Conservation (phyloP, 2,888 invertebrate genomes). For the Erynnis tages region DNA sequence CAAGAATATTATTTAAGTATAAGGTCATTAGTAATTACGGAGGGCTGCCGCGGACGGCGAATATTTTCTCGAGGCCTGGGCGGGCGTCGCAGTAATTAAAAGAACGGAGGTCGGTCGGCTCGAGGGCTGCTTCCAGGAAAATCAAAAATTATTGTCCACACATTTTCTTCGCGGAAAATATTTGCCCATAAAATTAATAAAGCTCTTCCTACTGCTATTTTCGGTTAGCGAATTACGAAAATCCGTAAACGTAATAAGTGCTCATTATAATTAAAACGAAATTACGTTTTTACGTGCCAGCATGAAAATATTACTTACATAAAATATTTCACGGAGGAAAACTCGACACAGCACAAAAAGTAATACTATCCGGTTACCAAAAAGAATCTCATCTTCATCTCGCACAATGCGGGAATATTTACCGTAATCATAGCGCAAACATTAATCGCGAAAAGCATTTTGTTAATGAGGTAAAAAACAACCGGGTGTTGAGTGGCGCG, state of each 20-base stretch:
- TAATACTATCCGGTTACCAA: too few species aligned
- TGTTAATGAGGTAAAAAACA: conserved; percentile 74
- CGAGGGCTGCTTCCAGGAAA: conserved; percentile 54
- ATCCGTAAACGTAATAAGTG: too few species aligned
- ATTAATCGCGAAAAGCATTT: conserved; percentile 45
- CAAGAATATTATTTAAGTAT: conserved; percentile 35
- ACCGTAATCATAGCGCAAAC: conserved; percentile 39
- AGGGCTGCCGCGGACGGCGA: conserved; percentile 67
- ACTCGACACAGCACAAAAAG: too few species aligned
- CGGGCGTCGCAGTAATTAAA: conserved; percentile 69
- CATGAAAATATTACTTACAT: too few species aligned
- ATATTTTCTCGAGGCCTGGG: conserved; percentile 69
- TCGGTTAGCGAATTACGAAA: not conserved
- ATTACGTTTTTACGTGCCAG: too few species aligned
- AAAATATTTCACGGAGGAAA: too few species aligned
- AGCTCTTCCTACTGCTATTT: conserved; percentile 7
- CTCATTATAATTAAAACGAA: too few species aligned
- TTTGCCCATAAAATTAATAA: conserved; percentile 39
- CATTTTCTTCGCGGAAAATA: conserved; percentile 56
- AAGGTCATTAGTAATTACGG: conserved; percentile 77
- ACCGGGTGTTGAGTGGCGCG: conserved; percentile 53
- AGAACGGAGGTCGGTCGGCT: conserved; percentile 54
- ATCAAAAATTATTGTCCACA: conserved; percentile 72
- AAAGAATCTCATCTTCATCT: conserved; percentile 34
- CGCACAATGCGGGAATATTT: conserved; percentile 39